These are phyloP conservation scores for Sakesphorus luctuosus DNA, from an alignment of 2,113 vertebrate species.

Conservation along the genomic window DNA sequence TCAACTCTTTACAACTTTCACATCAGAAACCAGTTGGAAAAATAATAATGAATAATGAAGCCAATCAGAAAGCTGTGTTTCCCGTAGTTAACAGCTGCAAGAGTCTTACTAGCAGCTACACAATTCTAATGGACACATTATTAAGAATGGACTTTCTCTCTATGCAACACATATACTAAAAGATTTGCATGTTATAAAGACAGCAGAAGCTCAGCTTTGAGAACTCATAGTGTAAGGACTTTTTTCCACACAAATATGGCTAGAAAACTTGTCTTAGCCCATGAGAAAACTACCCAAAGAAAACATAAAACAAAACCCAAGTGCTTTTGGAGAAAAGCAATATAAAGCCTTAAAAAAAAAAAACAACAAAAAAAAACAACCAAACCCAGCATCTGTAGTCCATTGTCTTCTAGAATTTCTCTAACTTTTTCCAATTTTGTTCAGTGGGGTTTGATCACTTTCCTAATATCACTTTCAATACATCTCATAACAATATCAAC, in stretches of 20 bases:
- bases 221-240: neutral
- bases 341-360: neutral
- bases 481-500: neutral
- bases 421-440: neutral
- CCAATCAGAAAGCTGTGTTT: neutral
- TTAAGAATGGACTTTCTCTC: neutral
- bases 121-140: neutral
- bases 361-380: too few species aligned
- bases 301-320: neutral
- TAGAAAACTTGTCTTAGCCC: neutral
- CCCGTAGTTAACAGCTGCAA: neutral
- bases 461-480: neutral
- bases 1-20: neutral
- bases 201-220: neutral
- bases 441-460: neutral
- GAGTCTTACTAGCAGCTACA: neutral
- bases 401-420: neutral
- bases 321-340: neutral
- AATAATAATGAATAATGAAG: neutral
- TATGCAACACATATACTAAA: neutral
- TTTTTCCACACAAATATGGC: neutral
- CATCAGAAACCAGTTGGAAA: neutral
- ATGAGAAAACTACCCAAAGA: neutral
- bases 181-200: neutral
- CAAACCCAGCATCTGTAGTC: neutral